These are phyloP conservation scores for Diadema setosum DNA, from an alignment of 35 echinoderm and acorn worm genomes.

Conservation along the genomic window DNA sequence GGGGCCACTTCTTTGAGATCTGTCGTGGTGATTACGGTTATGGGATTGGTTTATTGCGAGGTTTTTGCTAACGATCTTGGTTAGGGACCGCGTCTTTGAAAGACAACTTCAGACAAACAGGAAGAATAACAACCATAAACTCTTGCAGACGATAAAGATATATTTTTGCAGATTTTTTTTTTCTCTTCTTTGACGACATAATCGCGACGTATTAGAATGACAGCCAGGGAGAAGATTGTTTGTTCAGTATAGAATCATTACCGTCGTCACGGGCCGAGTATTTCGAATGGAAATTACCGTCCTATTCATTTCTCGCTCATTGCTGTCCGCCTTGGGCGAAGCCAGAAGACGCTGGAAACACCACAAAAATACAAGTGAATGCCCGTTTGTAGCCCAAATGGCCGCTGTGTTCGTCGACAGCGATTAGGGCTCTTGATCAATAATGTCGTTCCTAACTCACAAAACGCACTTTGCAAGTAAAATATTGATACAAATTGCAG, in stretches of 20 bases:
- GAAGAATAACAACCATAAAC: conserved; percentile 27
- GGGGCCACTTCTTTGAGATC: background rate
- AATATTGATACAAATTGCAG: conserved; percentile 3
- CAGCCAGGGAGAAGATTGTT: background rate
- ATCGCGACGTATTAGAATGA: background rate
- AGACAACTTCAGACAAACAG: conserved; percentile 19
- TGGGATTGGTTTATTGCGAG: background rate
- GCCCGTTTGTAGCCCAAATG: no score
- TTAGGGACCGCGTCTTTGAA: background rate
- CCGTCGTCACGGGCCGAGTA: background rate
- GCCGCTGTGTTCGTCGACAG: no score
- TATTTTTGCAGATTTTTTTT: background rate
- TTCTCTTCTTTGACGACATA: background rate
- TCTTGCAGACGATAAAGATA: background rate
- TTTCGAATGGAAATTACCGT: background rate
- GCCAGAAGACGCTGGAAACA: background rate
- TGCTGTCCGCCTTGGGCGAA: background rate
- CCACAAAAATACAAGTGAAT: background rate
- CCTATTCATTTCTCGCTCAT: background rate
- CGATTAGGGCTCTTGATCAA: background rate
- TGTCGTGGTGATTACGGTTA: background rate
- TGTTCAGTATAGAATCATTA: background rate
- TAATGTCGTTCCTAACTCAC: background rate
- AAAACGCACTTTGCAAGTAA: background rate
- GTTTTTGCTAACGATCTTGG: background rate